These are phyloP conservation scores for Dromaius novaehollandiae DNA, from an alignment of 2,113 vertebrate genomes.

Conservation along the genomic window DNA sequence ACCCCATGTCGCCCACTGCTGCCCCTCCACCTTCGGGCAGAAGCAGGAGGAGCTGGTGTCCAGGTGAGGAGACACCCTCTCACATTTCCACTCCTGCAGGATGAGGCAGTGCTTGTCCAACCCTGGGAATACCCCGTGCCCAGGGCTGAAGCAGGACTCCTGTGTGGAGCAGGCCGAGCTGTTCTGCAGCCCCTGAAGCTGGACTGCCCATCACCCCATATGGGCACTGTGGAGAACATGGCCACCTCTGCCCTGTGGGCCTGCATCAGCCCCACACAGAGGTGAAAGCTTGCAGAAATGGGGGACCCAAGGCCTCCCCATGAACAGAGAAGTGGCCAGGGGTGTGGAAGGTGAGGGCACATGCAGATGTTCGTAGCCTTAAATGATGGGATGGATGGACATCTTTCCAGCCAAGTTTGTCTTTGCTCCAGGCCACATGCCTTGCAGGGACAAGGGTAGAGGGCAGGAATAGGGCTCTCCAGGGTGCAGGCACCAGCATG, in stretches of 20 bases:
- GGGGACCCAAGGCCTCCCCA: neutral
- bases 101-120: neutral
- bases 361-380: neutral
- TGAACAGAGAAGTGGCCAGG: neutral
- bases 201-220: neutral
- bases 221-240: fast-evolving
- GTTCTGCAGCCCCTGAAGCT: neutral
- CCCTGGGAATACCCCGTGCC: neutral
- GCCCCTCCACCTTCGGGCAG: neutral
- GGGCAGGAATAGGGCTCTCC: neutral
- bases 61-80: neutral
- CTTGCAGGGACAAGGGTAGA: fast-evolving
- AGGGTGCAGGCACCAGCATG: neutral
- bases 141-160: neutral
- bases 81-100: neutral
- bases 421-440: neutral
- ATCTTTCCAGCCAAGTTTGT: neutral
- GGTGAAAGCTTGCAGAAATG: neutral
- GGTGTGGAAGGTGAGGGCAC: neutral
- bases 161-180: neutral
- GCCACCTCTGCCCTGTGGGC: too few species aligned
- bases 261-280: neutral
- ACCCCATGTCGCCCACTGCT: neutral
- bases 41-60: neutral
- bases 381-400: neutral